Percentiles rank a stretch among this genome's conserved stretches.
Evolutionary conservation across 2,113 vertebrate genomes (phyloP).

Genomic region (Petrocephalus zakoni): DNA sequence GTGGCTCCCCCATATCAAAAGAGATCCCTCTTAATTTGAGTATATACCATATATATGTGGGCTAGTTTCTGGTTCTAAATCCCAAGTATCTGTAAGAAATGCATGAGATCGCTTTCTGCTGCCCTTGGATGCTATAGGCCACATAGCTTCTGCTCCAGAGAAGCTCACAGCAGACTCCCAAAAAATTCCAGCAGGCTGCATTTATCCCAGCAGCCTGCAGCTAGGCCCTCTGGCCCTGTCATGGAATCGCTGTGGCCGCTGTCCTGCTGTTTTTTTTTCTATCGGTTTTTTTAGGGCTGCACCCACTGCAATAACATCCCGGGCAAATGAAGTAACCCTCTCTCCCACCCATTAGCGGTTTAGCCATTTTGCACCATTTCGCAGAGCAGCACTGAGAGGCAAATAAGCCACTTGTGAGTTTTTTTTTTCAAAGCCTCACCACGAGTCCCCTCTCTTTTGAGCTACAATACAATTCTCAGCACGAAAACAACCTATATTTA

Average conservation of each 20-base stretch:
- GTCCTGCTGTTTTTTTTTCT: not conserved
- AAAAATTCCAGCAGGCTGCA: too few species aligned
- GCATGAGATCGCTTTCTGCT: not conserved
- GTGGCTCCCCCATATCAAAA: too few species aligned
- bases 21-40: too few species aligned
- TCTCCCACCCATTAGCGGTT: not conserved
- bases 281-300: not conserved
- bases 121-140: not conserved
- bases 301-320: slow-evolving; percentile 6
- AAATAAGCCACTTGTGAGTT: not conserved
- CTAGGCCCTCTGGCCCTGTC: not conserved
- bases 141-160: not conserved
- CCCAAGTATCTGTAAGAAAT: not conserved
- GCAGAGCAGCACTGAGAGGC: not conserved
- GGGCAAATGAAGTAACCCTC: slow-evolving; percentile 10
- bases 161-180: not conserved
- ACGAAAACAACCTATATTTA: not conserved
- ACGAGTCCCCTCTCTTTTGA: not conserved
- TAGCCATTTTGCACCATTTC: not conserved
- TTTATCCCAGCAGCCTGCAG: not conserved
- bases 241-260: not conserved
- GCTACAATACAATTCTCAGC: not conserved
- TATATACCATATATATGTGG: too few species aligned
- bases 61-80: too few species aligned
- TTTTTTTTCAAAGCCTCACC: not conserved